Conservation (phyloP, 2,797 vertebrate species). For the Enteromius unitaeniatus region DNA sequence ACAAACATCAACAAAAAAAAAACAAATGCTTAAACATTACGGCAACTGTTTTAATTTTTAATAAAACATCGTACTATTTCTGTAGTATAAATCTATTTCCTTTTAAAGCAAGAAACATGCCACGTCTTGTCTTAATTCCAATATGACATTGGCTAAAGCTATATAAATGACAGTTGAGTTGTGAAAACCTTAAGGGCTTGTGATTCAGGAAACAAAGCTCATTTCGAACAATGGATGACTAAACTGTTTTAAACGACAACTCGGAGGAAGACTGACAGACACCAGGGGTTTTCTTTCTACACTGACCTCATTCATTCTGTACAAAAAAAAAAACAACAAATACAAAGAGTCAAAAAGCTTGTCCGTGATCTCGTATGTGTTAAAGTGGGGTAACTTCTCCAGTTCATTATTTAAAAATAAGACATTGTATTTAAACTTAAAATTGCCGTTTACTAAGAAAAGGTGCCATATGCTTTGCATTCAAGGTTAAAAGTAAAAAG, state of each 20-base stretch:
- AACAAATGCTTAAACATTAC: neutral
- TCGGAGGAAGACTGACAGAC: conserved; percentile 64
- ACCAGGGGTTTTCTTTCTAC: conserved; percentile 56
- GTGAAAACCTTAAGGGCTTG: conserved; percentile 71
- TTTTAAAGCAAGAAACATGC: conserved; percentile 1
- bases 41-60: neutral
- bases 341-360: conserved; percentile 35
- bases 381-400: neutral
- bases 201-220: conserved; percentile 65
- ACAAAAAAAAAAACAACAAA: conserved; percentile 34
- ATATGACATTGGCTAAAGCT: conserved; percentile 75
- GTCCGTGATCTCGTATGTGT: conserved; percentile 5
- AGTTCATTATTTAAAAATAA: conserved; percentile 71
- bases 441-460: conserved; percentile 71
- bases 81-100: neutral
- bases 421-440: conserved; percentile 61
- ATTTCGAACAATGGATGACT: conserved; percentile 70
- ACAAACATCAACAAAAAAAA: neutral
- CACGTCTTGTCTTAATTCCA: conserved; percentile 31
- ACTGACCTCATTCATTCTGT: conserved; percentile 56
- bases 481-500: conserved; percentile 25
- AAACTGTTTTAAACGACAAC: conserved; percentile 75
- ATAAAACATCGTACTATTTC: too few relatives aligned
- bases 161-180: conserved; percentile 80
- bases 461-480: conserved; percentile 67